Evolutionary conservation across 2,797 vertebrate genomes (phyloP).

Genomic region (Percopsis omiscomaycus): DNA sequence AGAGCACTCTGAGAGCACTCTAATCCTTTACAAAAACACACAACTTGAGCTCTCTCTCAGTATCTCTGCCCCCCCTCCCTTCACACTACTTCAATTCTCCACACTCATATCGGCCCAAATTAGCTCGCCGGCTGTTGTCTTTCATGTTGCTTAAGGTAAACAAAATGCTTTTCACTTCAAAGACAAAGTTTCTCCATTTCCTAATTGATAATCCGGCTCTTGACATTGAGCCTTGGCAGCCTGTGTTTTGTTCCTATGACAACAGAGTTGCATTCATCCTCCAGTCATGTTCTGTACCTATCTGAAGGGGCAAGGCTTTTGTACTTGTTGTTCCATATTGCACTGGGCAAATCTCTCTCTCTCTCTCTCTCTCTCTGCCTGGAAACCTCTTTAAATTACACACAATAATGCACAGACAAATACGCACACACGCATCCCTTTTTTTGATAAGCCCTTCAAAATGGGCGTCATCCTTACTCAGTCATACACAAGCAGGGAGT

Average conservation of each 20-base stretch:
- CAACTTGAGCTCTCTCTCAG: slow-evolving; percentile 33
- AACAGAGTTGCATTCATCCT: slow-evolving; percentile 49
- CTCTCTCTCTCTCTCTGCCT: slow-evolving; percentile 20
- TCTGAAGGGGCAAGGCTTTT: not conserved
- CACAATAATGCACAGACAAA: slow-evolving; percentile 17
- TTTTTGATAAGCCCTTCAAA: slow-evolving; percentile 74
- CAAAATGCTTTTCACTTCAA: slow-evolving; percentile 59
- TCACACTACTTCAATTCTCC: slow-evolving; percentile 38
- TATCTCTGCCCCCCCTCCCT: slow-evolving; percentile 23
- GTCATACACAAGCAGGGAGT: slow-evolving; percentile 60
- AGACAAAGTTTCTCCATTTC: slow-evolving; percentile 57
- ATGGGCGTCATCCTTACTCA: slow-evolving; percentile 72
- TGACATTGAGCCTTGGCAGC: slow-evolving; percentile 36
- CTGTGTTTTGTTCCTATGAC: slow-evolving; percentile 56
- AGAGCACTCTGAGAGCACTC: slow-evolving; percentile 21
- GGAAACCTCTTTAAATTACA: slow-evolving; percentile 5
- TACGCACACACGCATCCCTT: slow-evolving; percentile 23
- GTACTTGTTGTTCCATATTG: slow-evolving; percentile 17
- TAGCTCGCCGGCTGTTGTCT: slow-evolving; percentile 30
- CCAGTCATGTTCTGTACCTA: not conserved
- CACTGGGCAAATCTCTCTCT: slow-evolving; percentile 28
- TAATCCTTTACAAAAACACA: slow-evolving; percentile 45
- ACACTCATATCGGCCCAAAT: slow-evolving; percentile 31
- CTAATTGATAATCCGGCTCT: slow-evolving; percentile 60
- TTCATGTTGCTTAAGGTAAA: slow-evolving; percentile 42